Base-by-base conservation (phyloP, 2,797 vertebrate genomes). In the Pipistrellus pygmaeus region DNA sequence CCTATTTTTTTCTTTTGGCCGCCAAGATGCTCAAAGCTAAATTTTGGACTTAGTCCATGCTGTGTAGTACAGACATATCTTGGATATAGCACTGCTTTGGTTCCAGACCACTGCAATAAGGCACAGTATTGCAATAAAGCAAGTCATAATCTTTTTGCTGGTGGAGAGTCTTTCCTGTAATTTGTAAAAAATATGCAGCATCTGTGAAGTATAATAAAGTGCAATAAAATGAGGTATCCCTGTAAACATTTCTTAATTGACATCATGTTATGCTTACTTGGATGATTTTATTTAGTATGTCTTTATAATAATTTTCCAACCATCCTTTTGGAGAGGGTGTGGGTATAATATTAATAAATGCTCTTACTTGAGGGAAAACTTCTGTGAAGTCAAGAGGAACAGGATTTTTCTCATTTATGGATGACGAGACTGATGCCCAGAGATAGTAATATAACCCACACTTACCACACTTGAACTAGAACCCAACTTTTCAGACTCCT, bases 331-430 rank as follows among this genome's bases (percentile, higher is more conserved):
- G 60, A 32, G 21, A 88, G 21, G 21, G 12, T 9, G 2, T 64
- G 35, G 51, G 25, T 30, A 17, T 44, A 23, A 13, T 41, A 64
- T 84, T 21, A 72, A 78, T 27, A 60, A 77, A 30, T 23, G 5
- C 57, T 38, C 48, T 92, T 71, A 53, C 68, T 91, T 85, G n/a
- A 85, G 8, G 76, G 73, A 69, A 84, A 80, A 62, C 13, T 35
- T 81, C 46, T 53, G 41, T 23, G 60, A 66, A 41, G 27, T 44
- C 17, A 48, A 6, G 68, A 88, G 69, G 17, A 73, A 64, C 11
- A 41, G 53, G 12, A 9, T 27, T 66, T 53, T 68, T 88, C 75
- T 88, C 55, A 53, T 60, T 66, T 12, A n/a, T 6, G 4, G 66
- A n/a, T 4, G 41, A 62, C 0, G 1, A 51, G 38, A 48, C 32